Percentiles rank a stretch among this genome's conserved stretches.
phyloP scores from a whole-genome alignment of 2,113 vertebrate species.

The Clarias batrachus region DNA sequence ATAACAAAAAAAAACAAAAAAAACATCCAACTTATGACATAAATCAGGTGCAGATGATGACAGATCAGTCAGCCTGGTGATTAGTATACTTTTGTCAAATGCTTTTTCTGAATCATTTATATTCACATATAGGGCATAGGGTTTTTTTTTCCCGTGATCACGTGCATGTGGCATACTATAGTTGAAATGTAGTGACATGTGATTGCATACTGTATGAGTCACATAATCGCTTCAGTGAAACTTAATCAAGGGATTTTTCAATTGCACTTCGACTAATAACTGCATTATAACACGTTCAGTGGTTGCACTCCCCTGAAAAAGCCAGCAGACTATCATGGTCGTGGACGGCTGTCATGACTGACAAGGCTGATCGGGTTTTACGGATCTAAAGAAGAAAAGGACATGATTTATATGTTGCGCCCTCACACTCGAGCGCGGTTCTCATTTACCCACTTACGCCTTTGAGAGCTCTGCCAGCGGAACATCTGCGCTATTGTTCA shows the following conservation, averaged over 20 bases:
- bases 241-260: not conserved
- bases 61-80: too few relatives aligned
- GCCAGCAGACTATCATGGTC: not conserved
- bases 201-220: not conserved
- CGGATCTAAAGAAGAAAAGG: not conserved
- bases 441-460: slow-evolving; percentile 1
- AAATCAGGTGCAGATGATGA: too few relatives aligned
- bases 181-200: not conserved
- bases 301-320: not conserved
- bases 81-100: not conserved
- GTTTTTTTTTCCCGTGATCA: not conserved
- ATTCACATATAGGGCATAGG: not conserved
- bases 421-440: slow-evolving; percentile 8
- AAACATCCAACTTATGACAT: too few relatives aligned
- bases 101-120: too few relatives aligned
- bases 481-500: slow-evolving; percentile 40
- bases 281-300: not conserved
- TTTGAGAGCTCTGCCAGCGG: slow-evolving; percentile 10
- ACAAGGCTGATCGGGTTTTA: not conserved
- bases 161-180: not conserved
- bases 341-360: not conserved
- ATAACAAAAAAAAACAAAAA: too few relatives aligned
- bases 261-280: not conserved
- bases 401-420: not conserved
- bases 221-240: not conserved